These are phyloP conservation scores for Troides aeacus DNA, from an alignment of 2,888 invertebrate species.

Conservation along the genomic window DNA sequence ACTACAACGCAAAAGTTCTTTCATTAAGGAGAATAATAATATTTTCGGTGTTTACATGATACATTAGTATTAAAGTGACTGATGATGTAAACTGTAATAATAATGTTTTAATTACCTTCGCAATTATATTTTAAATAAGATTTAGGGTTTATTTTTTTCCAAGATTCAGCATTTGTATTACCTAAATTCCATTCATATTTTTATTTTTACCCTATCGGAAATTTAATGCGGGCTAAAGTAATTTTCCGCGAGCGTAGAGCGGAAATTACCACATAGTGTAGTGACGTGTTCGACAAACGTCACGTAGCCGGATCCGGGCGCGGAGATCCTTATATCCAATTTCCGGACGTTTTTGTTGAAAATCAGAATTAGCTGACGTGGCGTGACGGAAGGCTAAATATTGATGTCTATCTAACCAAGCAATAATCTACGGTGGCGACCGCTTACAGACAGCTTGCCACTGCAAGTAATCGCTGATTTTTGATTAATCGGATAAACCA, in stretches of 20 bases:
- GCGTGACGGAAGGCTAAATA: conserved; percentile 72
- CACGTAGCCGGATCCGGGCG: conserved; percentile 76
- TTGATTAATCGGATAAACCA: conserved; percentile 6
- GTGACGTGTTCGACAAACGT: conserved; percentile 80
- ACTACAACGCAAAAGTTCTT: too few relatives aligned
- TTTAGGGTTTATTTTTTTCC: too few relatives aligned
- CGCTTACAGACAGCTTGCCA: conserved; percentile 33
- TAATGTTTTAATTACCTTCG: too few relatives aligned
- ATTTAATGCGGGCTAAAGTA: conserved; percentile 77
- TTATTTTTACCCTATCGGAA: conserved; percentile 72
- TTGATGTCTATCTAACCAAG: conserved; percentile 59
- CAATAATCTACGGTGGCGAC: conserved; percentile 33
- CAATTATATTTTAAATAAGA: too few relatives aligned
- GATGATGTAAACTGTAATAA: too few relatives aligned
- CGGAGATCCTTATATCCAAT: conserved; percentile 80
- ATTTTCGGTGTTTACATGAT: too few relatives aligned
- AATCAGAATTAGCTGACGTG: conserved; percentile 78
- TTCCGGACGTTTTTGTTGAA: conserved; percentile 78
- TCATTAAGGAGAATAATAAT: too few relatives aligned
- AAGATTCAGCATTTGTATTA: conserved; percentile 11
- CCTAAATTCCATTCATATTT: conserved; percentile 43
- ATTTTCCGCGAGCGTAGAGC: conserved; percentile 76
- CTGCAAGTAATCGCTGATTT: conserved; percentile 20
- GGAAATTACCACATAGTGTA: conserved; percentile 80
- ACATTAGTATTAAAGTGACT: too few relatives aligned